Percentiles rank a stretch among this genome's conserved stretches.
These are phyloP conservation scores for Anas acuta DNA, from an alignment of 2,797 vertebrate genomes.

Conservation along the genomic window DNA sequence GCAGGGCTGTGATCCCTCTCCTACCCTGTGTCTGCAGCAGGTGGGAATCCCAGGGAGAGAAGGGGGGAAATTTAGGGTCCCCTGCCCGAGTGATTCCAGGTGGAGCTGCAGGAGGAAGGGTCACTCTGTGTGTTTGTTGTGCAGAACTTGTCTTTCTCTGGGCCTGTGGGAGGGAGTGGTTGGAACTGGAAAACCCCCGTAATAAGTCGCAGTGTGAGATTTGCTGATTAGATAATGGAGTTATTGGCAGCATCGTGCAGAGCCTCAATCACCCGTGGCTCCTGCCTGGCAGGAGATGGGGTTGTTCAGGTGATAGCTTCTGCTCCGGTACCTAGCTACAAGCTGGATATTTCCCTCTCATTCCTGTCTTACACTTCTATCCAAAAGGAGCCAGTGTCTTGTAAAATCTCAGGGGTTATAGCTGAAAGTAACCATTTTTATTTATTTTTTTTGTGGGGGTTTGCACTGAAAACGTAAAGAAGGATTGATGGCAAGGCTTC, in stretches of 20 bases:
- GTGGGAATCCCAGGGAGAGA: slow-evolving; percentile 42
- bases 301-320: slow-evolving; percentile 10
- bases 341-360: not conserved
- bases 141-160: not conserved
- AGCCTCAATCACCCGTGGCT: slow-evolving; percentile 18
- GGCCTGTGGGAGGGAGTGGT: slow-evolving; percentile 18
- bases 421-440: not conserved
- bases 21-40: not conserved
- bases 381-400: not conserved
- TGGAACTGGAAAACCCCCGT: slow-evolving; percentile 32
- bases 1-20: slow-evolving; percentile 39
- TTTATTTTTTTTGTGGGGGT: not conserved
- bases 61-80: not conserved
- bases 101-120: not conserved
- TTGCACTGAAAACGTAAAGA: not conserved
- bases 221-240: not conserved
- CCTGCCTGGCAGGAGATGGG: not conserved
- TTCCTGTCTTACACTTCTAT: not conserved
- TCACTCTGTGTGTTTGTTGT: not conserved
- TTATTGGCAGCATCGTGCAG: not conserved
- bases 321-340: not conserved
- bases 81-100: accelerated
- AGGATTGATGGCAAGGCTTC: not conserved
- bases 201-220: slow-evolving; percentile 25
- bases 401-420: not conserved